Percentiles rank a stretch among this genome's conserved stretches.
These are phyloP conservation scores for Eurytoma californica DNA, from an alignment of 2,888 invertebrate genomes.

Conservation along the genomic window DNA sequence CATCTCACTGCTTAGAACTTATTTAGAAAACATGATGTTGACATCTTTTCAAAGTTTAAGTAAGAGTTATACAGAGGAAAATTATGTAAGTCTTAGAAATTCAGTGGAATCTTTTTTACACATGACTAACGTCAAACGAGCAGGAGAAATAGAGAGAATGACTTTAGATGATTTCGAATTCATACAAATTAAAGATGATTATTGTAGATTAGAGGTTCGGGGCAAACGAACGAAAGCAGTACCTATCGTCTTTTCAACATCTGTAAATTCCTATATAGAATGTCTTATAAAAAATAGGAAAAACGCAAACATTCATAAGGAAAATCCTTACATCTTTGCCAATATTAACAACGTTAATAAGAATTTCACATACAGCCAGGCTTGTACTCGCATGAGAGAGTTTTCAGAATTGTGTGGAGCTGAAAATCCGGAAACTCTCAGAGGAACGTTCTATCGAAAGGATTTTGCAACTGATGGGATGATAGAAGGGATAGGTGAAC, in stretches of 20 bases:
- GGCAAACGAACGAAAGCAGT: not conserved
- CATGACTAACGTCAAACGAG: constrained; percentile 7
- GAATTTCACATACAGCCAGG: not conserved
- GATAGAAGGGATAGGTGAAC: constrained; percentile 22
- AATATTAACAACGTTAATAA: not conserved
- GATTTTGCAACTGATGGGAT: constrained; percentile 52
- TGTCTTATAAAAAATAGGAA: constrained; percentile 19
- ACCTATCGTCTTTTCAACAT: not conserved
- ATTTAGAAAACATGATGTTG: constrained; percentile 10
- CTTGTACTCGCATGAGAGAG: constrained; percentile 29
- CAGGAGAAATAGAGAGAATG: constrained; percentile 3
- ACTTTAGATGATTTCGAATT: constrained; percentile 15
- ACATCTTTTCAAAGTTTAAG: not conserved
- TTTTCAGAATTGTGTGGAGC: constrained; percentile 30
- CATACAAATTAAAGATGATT: constrained; percentile 19
- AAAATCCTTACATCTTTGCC: constrained; percentile 45
- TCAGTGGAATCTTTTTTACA: constrained; percentile 3
- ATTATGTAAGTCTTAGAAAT: constrained; percentile 3
- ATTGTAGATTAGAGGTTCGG: constrained; percentile 12
- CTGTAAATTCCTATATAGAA: not conserved
- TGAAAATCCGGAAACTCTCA: constrained; percentile 17
- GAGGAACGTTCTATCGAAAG: constrained; percentile 40
- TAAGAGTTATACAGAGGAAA: not conserved
- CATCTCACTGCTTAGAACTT: constrained; percentile 19
- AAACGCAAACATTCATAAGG: not conserved